A percentile compares a stretch with the other conserved stretches of the same genome.
phyloP scores from a whole-genome alignment of 1,140 invertebrate genomes.

The Pygmarrhopalites habei region DNA sequence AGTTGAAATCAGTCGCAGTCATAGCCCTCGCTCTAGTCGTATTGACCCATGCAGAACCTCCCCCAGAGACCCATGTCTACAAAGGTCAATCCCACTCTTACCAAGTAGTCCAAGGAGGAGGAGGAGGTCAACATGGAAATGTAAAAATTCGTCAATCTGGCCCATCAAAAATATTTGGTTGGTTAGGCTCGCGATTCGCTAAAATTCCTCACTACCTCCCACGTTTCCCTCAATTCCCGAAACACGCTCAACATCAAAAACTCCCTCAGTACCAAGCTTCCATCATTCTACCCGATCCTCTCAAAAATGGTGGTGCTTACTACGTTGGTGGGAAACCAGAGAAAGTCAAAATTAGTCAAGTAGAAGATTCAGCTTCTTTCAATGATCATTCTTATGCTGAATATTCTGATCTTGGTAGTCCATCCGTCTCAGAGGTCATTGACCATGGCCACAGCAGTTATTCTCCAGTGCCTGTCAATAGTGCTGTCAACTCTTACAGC shows the following conservation, averaged over 20 bases:
- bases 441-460: too few relatives aligned
- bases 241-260: conserved; percentile 13
- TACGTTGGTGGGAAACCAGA: not conserved
- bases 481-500: conserved; percentile 1
- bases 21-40: not conserved
- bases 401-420: conserved; percentile 3
- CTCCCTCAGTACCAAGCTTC: conserved; percentile 13
- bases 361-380: not conserved
- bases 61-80: not conserved
- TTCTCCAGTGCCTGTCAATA: not conserved
- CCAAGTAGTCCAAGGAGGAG: not conserved
- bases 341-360: not conserved
- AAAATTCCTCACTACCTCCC: conserved; percentile 23
- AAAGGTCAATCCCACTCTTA: not conserved
- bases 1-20: conserved; percentile 20
- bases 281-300: not conserved
- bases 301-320: not conserved
- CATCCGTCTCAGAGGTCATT: too few relatives aligned
- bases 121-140: not conserved
- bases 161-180: conserved; percentile 30
- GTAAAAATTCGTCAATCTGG: conserved; percentile 5
- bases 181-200: conserved; percentile 28
- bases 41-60: conserved; percentile 17
- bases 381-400: not conserved
- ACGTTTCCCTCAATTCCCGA: conserved; percentile 11